Evolutionary conservation across 1,140 invertebrate genomes (phyloP).

Genomic region (Drosophila dunni): DNA sequence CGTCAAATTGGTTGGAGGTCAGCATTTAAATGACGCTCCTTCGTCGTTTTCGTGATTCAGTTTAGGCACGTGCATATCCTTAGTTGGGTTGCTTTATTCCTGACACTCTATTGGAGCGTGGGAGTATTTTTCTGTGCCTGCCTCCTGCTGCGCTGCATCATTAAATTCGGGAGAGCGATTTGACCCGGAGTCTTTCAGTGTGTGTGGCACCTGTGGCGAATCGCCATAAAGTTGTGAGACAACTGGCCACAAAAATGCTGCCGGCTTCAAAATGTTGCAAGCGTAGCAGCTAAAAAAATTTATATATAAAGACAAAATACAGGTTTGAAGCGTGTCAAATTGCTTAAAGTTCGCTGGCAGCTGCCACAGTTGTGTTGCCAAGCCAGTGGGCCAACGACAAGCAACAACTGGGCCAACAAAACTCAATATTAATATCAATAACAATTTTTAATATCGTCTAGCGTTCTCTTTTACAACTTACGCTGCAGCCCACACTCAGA

Average conservation of each 20-base stretch:
- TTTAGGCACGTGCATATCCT: constrained; percentile 35
- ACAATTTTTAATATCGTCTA: constrained; percentile 20
- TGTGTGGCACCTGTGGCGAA: constrained; percentile 53
- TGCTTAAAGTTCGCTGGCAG: constrained; percentile 48
- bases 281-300: constrained; percentile 26
- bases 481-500: constrained; percentile 24
- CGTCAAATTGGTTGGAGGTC: constrained; percentile 32
- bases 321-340: constrained; percentile 72
- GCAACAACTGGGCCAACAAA: constrained; percentile 38
- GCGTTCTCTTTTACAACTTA: background rate
- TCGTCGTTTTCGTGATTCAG: constrained; percentile 12
- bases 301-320: constrained; percentile 46
- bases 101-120: constrained; percentile 11
- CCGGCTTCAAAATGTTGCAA: constrained; percentile 65
- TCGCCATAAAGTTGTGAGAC: constrained; percentile 22
- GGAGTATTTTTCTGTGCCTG: background rate
- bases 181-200: background rate
- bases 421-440: constrained; percentile 53
- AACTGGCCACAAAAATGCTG: constrained; percentile 40
- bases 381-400: constrained; percentile 10
- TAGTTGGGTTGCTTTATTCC: constrained; percentile 6
- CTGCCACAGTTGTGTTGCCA: constrained; percentile 25
- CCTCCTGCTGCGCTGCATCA: background rate
- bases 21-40: constrained; percentile 6
- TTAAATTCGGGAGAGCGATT: constrained; percentile 1